phyloP scores from a whole-genome alignment of 2,888 invertebrate species.

The Spodoptera littoralis region DNA sequence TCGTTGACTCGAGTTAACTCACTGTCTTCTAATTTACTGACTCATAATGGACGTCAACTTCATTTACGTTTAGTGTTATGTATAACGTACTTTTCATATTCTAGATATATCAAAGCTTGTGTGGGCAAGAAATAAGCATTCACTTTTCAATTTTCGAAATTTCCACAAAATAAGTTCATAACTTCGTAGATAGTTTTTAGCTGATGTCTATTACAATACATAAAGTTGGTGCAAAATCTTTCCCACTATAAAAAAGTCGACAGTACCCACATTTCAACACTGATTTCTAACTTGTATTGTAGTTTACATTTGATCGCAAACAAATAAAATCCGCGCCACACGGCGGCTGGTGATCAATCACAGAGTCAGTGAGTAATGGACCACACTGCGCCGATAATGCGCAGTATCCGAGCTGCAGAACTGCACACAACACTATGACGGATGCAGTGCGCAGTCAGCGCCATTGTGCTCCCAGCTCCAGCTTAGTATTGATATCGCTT shows the following conservation, averaged over 20 bases:
- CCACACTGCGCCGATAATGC: conserved; percentile 11
- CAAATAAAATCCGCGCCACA: conserved; percentile 16
- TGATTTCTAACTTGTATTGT: conserved; percentile 4
- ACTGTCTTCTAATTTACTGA: conserved; percentile 4
- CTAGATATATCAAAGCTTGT: too few relatives aligned
- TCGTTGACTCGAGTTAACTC: conserved; percentile 6
- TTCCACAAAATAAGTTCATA: too few relatives aligned
- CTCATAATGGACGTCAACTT: background rate
- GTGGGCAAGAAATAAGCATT: too few relatives aligned
- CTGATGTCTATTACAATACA: too few relatives aligned
- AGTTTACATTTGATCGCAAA: conserved; percentile 11
- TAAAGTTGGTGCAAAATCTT: too few relatives aligned
- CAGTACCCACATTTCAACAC: background rate
- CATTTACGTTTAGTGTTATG: background rate
- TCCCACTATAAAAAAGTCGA: background rate
- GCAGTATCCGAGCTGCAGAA: conserved; percentile 3
- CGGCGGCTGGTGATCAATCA: conserved; percentile 30
- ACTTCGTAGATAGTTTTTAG: too few relatives aligned
- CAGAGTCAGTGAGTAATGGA: conserved; percentile 19
- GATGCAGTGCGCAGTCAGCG: conserved; percentile 9
- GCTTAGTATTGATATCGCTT: background rate
- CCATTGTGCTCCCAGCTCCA: conserved; percentile 5
- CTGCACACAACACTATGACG: conserved; percentile 17
- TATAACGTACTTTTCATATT: too few relatives aligned
- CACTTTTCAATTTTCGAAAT: too few relatives aligned